These are phyloP conservation scores for Stichodactyla mertensii DNA, from an alignment of 64 coral and sea anemone genomes.

Conservation along the genomic window DNA sequence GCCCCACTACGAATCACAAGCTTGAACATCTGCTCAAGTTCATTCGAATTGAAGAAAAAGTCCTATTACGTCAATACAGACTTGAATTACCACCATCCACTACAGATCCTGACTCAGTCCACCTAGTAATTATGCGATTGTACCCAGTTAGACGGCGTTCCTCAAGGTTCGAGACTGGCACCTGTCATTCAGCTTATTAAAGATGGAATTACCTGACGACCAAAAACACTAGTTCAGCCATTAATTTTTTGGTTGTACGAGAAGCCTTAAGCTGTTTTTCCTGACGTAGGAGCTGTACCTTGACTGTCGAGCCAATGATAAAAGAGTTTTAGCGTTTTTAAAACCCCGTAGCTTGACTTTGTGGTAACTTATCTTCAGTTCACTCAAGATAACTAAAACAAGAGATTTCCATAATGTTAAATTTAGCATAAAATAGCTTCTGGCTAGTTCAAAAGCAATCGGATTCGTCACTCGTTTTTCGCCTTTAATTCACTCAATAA, in stretches of 20 bases:
- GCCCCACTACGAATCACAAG: not conserved
- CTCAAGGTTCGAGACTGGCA: conserved; percentile 3
- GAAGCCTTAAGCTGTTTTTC: not conserved
- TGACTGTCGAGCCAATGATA: not conserved
- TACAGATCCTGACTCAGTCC: not conserved
- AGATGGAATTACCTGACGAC: not conserved
- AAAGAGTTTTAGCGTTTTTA: not conserved
- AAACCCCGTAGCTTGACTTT: conserved; percentile 12
- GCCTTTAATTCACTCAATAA: conserved; percentile 3
- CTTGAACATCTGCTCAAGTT: conserved; percentile 6
- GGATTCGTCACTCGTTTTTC: not conserved
- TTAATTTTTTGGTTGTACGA: not conserved
- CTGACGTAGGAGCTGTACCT: not conserved
- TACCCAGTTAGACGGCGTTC: conserved; percentile 13
- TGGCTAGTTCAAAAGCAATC: not conserved
- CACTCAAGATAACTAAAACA: not conserved
- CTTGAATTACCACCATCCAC: not conserved
- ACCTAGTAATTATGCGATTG: not conserved
- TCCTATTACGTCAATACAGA: conserved; percentile 13
- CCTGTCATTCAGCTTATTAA: not conserved
- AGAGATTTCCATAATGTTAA: conserved; percentile 2
- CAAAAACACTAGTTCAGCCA: not conserved
- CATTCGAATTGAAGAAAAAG: not conserved
- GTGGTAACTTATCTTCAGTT: conserved; percentile 2
- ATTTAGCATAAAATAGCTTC: conserved; percentile 13